Evolutionary conservation across 92 coral and sea anemone genomes (phyloP).

Genomic region (Actinernus sp.): DNA sequence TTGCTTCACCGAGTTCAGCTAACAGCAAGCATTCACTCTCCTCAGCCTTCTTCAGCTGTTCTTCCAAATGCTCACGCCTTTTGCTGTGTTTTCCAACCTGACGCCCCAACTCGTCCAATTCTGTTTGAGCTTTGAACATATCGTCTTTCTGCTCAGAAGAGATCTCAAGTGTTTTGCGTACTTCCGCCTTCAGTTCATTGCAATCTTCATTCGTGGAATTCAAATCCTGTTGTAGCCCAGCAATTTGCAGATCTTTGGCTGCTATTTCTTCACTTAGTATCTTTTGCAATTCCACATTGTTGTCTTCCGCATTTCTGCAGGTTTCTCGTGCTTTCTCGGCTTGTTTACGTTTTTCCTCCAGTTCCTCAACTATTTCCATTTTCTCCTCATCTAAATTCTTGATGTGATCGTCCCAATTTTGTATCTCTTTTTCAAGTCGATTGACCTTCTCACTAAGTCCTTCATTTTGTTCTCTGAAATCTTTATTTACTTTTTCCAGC

Average conservation of each 20-base stretch:
- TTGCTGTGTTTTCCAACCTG: conserved; percentile 35
- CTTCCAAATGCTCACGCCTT: conserved; percentile 30
- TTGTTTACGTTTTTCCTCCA: conserved; percentile 18
- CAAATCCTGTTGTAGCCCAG: conserved; percentile 68
- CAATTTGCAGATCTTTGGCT: conserved; percentile 66
- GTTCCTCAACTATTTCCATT: conserved; percentile 23
- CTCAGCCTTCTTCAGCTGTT: conserved; percentile 52
- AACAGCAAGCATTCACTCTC: conserved; percentile 45
- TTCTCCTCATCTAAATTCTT: conserved; percentile 6
- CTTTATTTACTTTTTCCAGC: conserved; percentile 8
- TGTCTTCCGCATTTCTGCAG: not conserved
- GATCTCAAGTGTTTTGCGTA: conserved; percentile 2
- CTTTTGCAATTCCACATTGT: conserved; percentile 42
- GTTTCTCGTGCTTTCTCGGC: conserved; percentile 4
- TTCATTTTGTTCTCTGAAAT: not conserved
- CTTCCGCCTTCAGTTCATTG: conserved; percentile 15
- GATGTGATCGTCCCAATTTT: not conserved
- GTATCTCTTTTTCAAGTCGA: conserved; percentile 4
- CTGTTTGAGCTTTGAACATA: conserved; percentile 28
- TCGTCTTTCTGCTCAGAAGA: conserved; percentile 11
- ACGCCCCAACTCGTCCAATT: conserved; percentile 39
- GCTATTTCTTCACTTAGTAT: conserved; percentile 60
- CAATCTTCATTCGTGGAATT: conserved; percentile 1
- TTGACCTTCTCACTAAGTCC: conserved; percentile 9
- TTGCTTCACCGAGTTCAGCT: conserved; percentile 52